Percentiles rank a stretch among this genome's conserved stretches.
These are phyloP conservation scores for Conus canariensis DNA, from an alignment of 2,888 invertebrate genomes.

Conservation along the genomic window DNA sequence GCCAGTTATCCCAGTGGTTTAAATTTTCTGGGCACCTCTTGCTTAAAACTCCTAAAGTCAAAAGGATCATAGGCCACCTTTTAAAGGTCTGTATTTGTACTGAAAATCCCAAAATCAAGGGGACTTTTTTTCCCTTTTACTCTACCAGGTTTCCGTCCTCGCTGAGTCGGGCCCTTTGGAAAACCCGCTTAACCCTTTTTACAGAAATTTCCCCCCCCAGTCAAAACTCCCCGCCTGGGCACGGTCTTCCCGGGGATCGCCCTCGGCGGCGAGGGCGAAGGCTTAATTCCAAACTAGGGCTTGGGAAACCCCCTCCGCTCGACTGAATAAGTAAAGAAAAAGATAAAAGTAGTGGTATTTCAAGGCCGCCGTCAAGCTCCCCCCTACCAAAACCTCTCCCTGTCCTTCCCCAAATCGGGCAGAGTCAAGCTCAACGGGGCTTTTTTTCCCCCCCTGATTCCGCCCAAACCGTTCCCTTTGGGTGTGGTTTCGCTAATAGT, in stretches of 20 bases:
- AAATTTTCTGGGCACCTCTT: constrained; percentile 87
- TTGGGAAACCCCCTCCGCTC: too few species aligned
- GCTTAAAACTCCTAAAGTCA: constrained; percentile 80
- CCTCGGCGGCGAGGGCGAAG: constrained; percentile 56
- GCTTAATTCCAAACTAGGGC: constrained; percentile 31
- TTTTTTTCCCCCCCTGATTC: constrained; percentile 88
- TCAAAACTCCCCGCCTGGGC: constrained; percentile 85
- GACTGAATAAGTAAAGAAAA: too few species aligned
- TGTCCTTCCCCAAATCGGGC: constrained; percentile 84
- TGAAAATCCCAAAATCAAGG: constrained; percentile 85
- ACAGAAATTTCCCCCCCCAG: constrained; percentile 83
- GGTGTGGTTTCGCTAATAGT: too few species aligned
- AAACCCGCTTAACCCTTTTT: constrained; percentile 83
- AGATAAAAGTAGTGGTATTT: too few species aligned
- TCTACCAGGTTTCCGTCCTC: constrained; percentile 78
- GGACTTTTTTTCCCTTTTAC: constrained; percentile 61
- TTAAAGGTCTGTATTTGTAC: constrained; percentile 82
- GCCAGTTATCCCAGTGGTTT: constrained; percentile 86
- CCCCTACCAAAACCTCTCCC: constrained; percentile 27
- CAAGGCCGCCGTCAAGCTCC: too few species aligned
- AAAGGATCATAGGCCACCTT: constrained; percentile 35
- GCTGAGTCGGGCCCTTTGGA: constrained; percentile 84
- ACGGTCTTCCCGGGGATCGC: constrained; percentile 83
- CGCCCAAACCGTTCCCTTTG: too few species aligned
- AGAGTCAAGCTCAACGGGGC: constrained; percentile 82